Evolutionary conservation across 2,888 invertebrate genomes (phyloP).

Genomic region (Pemphredon lugubris): DNA sequence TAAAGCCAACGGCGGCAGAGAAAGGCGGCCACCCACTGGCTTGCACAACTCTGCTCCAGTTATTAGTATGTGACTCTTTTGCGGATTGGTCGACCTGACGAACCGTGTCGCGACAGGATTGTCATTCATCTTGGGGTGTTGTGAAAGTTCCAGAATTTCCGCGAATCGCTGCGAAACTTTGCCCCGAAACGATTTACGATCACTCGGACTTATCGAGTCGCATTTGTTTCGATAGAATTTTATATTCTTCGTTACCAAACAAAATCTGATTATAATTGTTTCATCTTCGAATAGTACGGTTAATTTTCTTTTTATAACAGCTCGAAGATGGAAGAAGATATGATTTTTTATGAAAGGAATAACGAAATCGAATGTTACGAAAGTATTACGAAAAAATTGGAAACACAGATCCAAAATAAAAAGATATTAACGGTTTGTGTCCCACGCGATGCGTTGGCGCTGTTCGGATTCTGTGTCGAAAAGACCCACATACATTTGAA

Average conservation of each 20-base stretch:
- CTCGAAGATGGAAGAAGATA: too few species aligned
- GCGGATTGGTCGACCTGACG: constrained; percentile 51
- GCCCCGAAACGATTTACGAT: neutral
- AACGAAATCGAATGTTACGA: too few species aligned
- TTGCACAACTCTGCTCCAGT: constrained; percentile 77
- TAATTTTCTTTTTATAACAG: too few species aligned
- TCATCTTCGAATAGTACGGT: too few species aligned
- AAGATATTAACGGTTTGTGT: too few species aligned
- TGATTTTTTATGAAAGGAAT: too few species aligned
- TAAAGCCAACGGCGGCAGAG: constrained; percentile 64
- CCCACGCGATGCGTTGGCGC: too few species aligned
- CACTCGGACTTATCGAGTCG: neutral
- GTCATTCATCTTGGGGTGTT: constrained; percentile 28
- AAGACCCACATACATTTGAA: too few species aligned
- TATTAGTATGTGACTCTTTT: constrained; percentile 70
- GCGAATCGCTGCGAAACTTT: constrained; percentile 1
- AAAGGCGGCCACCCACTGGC: constrained; percentile 78
- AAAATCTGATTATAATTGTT: too few species aligned
- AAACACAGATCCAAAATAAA: too few species aligned
- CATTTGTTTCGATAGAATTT: neutral
- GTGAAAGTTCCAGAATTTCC: neutral
- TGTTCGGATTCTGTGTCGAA: too few species aligned
- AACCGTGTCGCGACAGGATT: constrained; percentile 50
- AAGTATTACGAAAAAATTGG: too few species aligned
- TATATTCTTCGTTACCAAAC: neutral